These are phyloP conservation scores for Cotesia glomerata DNA, from an alignment of 1,140 invertebrate species.

Conservation along the genomic window DNA sequence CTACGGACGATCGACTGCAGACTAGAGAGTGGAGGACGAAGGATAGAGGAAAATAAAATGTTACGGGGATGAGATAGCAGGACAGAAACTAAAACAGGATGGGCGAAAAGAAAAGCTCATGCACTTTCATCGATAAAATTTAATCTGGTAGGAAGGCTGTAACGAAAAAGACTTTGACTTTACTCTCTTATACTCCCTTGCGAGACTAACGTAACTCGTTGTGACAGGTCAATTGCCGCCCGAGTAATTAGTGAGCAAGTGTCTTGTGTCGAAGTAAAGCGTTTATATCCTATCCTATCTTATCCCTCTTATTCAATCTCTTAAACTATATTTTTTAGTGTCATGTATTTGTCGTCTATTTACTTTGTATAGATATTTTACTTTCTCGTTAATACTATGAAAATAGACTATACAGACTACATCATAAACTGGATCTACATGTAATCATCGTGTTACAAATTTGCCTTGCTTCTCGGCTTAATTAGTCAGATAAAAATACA, in stretches of 20 bases:
- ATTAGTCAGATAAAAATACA: neutral
- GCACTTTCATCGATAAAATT: slow-evolving; percentile 33
- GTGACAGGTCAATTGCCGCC: slow-evolving; percentile 21
- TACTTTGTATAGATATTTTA: too few species aligned
- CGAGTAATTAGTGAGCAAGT: slow-evolving; percentile 28
- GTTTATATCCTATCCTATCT: neutral
- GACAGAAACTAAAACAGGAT: neutral
- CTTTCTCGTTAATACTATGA: too few species aligned
- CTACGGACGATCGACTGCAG: slow-evolving; percentile 18
- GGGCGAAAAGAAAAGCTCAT: slow-evolving; percentile 5
- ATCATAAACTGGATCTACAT: neutral
- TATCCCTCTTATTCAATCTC: slow-evolving; percentile 15
- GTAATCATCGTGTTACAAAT: neutral
- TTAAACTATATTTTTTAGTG: neutral
- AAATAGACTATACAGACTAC: too few species aligned
- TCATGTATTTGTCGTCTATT: neutral
- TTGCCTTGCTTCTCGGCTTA: neutral
- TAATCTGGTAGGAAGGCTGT: slow-evolving; percentile 15
- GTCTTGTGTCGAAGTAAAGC: slow-evolving; percentile 9
- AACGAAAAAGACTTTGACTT: slow-evolving; percentile 29
- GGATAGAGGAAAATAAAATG: neutral
- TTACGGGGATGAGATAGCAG: neutral
- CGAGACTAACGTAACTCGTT: slow-evolving; percentile 20
- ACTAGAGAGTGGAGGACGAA: neutral
- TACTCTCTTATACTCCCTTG: neutral